Percentiles rank a stretch among this genome's conserved stretches.
phyloP scores from a whole-genome alignment of 2,797 vertebrate genomes.

The Streptopelia turtur region DNA sequence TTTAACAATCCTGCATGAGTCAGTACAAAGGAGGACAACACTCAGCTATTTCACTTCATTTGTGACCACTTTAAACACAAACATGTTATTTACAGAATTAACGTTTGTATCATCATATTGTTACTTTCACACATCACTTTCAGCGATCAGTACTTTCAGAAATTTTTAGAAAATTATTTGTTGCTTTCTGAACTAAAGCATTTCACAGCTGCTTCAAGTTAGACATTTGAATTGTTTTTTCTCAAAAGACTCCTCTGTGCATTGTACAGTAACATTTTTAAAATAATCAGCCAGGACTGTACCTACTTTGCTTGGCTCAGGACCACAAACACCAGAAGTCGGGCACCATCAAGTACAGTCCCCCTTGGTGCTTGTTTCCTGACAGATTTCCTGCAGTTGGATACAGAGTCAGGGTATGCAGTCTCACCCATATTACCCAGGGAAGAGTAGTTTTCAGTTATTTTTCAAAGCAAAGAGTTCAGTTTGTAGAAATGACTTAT shows the following conservation, averaged over 20 bases:
- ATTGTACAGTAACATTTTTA: background rate
- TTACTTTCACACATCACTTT: background rate
- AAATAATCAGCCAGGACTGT: background rate
- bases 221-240: background rate
- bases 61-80: background rate
- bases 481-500: background rate
- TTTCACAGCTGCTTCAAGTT: background rate
- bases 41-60: background rate
- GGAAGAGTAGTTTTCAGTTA: background rate
- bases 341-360: background rate
- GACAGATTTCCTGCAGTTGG: background rate
- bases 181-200: background rate
- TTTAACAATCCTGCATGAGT: background rate
- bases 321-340: background rate
- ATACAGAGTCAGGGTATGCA: background rate
- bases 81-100: background rate
- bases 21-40: background rate
- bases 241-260: background rate
- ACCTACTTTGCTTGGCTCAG: accelerated
- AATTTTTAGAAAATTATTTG: background rate
- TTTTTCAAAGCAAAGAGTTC: background rate
- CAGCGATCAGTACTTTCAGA: background rate
- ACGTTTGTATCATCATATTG: background rate
- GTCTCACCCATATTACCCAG: background rate
- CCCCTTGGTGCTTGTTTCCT: background rate